phyloP scores from a whole-genome alignment of 2,113 vertebrate genomes.

The Strix uralensis region DNA sequence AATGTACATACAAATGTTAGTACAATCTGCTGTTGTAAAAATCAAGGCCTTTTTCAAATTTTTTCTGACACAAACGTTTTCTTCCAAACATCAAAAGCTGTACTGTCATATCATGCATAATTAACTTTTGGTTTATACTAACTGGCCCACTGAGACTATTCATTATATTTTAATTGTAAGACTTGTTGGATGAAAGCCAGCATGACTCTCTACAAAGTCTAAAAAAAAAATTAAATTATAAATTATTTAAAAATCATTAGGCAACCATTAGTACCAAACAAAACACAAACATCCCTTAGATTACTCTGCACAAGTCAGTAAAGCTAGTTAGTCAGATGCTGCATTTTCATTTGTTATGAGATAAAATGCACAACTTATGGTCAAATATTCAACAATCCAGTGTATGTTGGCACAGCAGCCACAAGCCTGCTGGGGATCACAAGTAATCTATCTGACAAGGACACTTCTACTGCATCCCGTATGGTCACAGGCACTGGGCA shows the following conservation, averaged over 20 bases:
- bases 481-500: neutral
- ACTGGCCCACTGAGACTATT: neutral
- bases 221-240: neutral
- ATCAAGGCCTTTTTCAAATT: neutral
- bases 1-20: neutral
- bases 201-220: neutral
- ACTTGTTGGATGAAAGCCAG: neutral
- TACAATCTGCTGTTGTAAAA: neutral
- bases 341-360: neutral
- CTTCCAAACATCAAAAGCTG: neutral
- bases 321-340: neutral
- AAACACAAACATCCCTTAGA: neutral
- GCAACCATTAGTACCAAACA: neutral
- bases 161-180: neutral
- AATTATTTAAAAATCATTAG: neutral
- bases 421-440: neutral
- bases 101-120: neutral
- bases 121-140: neutral
- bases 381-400: neutral
- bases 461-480: neutral
- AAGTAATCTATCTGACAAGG: neutral
- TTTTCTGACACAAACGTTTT: neutral
- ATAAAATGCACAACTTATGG: neutral
- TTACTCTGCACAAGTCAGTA: neutral
- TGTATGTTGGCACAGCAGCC: neutral